Evolutionary conservation across 2,797 vertebrate genomes (phyloP).

Genomic region (Coreius guichenoti): DNA sequence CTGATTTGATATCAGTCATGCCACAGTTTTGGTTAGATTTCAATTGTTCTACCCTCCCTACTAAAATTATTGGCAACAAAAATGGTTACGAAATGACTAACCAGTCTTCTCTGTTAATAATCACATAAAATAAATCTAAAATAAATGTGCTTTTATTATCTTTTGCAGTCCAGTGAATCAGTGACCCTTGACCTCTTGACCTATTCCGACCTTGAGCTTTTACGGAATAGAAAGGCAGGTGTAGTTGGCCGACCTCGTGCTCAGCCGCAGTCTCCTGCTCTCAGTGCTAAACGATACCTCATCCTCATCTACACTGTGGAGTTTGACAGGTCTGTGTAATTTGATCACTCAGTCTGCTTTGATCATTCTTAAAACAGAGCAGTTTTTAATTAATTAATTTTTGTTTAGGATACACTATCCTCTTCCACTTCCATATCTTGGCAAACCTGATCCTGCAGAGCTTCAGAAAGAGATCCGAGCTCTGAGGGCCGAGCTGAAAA

Average conservation of each 20-base stretch:
- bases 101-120: neutral
- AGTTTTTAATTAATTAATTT: neutral
- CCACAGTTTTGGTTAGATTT: neutral
- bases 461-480: conserved; percentile 87
- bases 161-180: conserved; percentile 86
- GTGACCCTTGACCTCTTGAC: conserved; percentile 94
- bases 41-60: neutral
- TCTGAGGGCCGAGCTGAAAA: conserved; percentile 82
- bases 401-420: conserved; percentile 90
- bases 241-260: conserved; percentile 77
- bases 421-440: conserved; percentile 87
- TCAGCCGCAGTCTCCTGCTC: conserved; percentile 79
- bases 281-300: conserved; percentile 90
- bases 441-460: conserved; percentile 88
- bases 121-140: neutral
- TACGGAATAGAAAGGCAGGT: conserved; percentile 87
- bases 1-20: neutral
- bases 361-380: too few relatives aligned
- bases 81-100: neutral
- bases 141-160: neutral
- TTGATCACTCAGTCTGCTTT: conserved; percentile 1
- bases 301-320: conserved; percentile 96
- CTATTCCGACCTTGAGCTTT: conserved; percentile 89
- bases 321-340: conserved; percentile 87
- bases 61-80: neutral